Conservation (phyloP, 1,140 invertebrate species). For the Pollicipes pollicipes region DNA sequence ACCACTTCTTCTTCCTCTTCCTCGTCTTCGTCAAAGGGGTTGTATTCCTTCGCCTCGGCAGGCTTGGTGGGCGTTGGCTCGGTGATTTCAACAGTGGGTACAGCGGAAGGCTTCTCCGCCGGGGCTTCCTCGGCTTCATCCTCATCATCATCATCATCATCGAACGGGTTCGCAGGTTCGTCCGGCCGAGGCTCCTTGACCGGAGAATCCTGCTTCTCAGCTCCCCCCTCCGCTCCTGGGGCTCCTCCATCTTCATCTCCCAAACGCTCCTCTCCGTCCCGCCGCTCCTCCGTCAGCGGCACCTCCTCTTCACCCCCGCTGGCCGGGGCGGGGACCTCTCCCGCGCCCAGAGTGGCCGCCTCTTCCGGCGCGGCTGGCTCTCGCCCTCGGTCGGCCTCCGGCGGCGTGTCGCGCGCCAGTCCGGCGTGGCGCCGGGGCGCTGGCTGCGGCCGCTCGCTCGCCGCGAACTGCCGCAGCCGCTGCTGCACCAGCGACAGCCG, state of each 20-base stretch:
- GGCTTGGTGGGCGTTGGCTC: not conserved
- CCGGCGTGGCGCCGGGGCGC: too few relatives aligned
- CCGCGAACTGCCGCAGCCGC: not conserved
- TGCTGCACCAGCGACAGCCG: not conserved
- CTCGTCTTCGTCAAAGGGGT: conserved; percentile 16
- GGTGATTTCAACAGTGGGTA: not conserved
- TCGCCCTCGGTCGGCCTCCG: too few relatives aligned
- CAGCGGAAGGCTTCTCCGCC: not conserved
- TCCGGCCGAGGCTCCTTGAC: not conserved
- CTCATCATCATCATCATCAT: conserved; percentile 3
- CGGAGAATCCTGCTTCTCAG: not conserved
- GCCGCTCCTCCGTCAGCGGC: too few relatives aligned
- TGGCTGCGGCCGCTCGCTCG: not conserved
- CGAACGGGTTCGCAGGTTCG: not conserved
- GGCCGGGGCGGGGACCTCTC: too few relatives aligned
- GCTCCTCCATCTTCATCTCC: not conserved
- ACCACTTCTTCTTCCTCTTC: conserved; percentile 16
- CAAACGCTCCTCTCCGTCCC: not conserved
- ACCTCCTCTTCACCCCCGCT: too few relatives aligned
- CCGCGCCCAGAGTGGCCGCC: too few relatives aligned
- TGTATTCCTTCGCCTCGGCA: conserved; percentile 15
- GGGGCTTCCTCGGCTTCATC: not conserved
- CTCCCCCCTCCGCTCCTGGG: too few relatives aligned
- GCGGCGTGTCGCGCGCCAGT: not conserved
- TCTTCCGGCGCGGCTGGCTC: too few relatives aligned